Base-by-base conservation (phyloP, 1,140 invertebrate genomes). In the Bombus haemorrhoidalis region DNA sequence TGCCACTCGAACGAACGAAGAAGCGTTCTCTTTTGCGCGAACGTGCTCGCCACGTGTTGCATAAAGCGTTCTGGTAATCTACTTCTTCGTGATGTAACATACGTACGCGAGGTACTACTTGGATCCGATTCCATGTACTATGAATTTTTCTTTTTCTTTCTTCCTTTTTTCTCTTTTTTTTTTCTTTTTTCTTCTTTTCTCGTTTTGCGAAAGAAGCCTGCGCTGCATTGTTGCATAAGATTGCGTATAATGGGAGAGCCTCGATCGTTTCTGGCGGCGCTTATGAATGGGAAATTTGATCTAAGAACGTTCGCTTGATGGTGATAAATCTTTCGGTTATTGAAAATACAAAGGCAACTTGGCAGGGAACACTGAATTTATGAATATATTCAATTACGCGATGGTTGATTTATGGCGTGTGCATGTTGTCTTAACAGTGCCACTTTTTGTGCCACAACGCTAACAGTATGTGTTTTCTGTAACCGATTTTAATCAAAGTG, bases 51-150 rank as follows among this genome's bases (percentile, higher is more conserved):
- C 10, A 22, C 71, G 22, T 22, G 68, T 85, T 85, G 83, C 83
- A 80, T 85, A 85, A 85, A 85, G 34, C 57, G 76, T 41, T 80
- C 77, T 62, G 83, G 68, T 85, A 85, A 80, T 85, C 68, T 62
- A 80, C 66, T 72, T 85, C 83, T 41, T n/a, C 68, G 41, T 84
- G 82, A 84, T 57, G 75, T 71, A 84, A 84, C 75, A 39, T 39
- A 41, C 10, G 57, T 39, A 41, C 64, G 53, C 64, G 22, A 37
- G n/a, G 59, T 47, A 3, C 64, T 37, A 53, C 41, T 37, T 37
- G 32, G 78, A 69, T 80, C 43, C 64, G 78, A 69, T 80, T 80
- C 78, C 66, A 69, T 80, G 64, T 69, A 53, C 78, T 18, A n/a
- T 12, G n/a, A 34, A 62, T 62, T 62, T 62, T 62, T 62, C 59